Conservation (phyloP, 2,797 vertebrate species). For the Leptoclinus maculatus region DNA sequence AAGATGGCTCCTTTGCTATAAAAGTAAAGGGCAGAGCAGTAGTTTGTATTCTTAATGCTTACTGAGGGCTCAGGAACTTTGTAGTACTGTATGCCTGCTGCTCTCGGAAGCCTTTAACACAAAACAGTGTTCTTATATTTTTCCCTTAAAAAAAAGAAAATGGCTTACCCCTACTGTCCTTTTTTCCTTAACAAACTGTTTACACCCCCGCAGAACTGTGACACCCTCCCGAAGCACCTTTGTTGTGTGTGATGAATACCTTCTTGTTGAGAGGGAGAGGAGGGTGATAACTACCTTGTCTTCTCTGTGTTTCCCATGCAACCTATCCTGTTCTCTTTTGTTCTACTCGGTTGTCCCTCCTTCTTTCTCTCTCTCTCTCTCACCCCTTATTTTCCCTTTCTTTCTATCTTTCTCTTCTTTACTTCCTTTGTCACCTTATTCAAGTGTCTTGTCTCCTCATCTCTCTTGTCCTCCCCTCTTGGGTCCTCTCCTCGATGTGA, state of each 20-base stretch:
- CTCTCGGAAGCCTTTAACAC: conserved; percentile 81
- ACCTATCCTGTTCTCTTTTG: conserved; percentile 6
- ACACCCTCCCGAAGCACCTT: conserved; percentile 65
- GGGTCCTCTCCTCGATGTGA: conserved; percentile 72
- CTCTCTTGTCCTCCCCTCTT: conserved; percentile 37
- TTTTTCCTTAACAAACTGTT: conserved; percentile 77
- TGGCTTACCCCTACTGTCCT: conserved; percentile 61
- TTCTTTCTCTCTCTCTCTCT: neutral
- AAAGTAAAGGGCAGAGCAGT: conserved; percentile 67
- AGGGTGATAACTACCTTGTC: conserved; percentile 47
- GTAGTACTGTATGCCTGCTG: conserved; percentile 77
- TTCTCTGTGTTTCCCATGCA: conserved; percentile 29
- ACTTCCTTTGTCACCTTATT: conserved; percentile 8
- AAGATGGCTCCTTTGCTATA: conserved; percentile 64
- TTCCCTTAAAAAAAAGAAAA: conserved; percentile 54
- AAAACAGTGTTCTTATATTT: conserved; percentile 69
- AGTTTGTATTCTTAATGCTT: conserved; percentile 74
- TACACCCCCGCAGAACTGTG: conserved; percentile 83
- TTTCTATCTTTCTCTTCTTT: conserved; percentile 6
- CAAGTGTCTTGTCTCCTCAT: conserved; percentile 10
- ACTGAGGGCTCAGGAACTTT: conserved; percentile 84
- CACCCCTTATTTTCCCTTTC: neutral
- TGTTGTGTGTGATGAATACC: conserved; percentile 70
- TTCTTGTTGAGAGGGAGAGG: conserved; percentile 59
- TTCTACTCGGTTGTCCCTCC: neutral